These are phyloP conservation scores for Protomyctophum bolini DNA, from an alignment of 2,113 vertebrate species.

Conservation along the genomic window DNA sequence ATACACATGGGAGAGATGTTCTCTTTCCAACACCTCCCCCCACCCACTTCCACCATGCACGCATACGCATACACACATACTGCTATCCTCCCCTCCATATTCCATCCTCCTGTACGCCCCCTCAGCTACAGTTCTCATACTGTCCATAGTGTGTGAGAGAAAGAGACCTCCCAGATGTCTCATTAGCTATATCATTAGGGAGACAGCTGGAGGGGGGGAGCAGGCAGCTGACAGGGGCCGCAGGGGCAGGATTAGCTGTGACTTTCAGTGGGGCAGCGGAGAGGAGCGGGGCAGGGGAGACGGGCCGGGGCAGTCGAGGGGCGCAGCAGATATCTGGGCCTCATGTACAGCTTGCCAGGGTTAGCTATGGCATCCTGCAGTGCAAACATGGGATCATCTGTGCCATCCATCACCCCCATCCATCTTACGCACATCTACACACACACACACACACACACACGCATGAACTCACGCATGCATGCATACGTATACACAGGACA, in stretches of 20 bases:
- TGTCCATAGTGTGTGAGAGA: constrained; percentile 18
- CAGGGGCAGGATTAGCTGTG: constrained; percentile 60
- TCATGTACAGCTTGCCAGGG: constrained; percentile 33
- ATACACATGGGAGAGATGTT: too few relatives aligned
- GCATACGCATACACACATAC: too few relatives aligned
- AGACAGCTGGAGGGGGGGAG: constrained; percentile 77
- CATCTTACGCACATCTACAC: too few relatives aligned
- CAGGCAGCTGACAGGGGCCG: constrained; percentile 70
- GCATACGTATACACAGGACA: too few relatives aligned
- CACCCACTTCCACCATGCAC: too few relatives aligned
- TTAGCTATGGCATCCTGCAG: constrained; percentile 35
- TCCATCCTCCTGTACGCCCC: constrained; percentile 26
- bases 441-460: too few relatives aligned
- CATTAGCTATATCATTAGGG: constrained; percentile 82
- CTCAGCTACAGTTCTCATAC: not conserved
- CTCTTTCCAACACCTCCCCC: too few relatives aligned
- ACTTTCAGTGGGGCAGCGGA: constrained; percentile 16
- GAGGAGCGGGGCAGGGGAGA: not conserved
- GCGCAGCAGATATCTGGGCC: constrained; percentile 22
- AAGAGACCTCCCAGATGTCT: constrained; percentile 75
- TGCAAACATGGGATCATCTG: not conserved
- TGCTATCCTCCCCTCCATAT: constrained; percentile 21
- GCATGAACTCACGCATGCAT: too few relatives aligned
- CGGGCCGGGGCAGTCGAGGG: not conserved
- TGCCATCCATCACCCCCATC: too few relatives aligned